These are phyloP conservation scores for Dendrocopos noguchii DNA, from an alignment of 2,113 vertebrate genomes.

Conservation along the genomic window DNA sequence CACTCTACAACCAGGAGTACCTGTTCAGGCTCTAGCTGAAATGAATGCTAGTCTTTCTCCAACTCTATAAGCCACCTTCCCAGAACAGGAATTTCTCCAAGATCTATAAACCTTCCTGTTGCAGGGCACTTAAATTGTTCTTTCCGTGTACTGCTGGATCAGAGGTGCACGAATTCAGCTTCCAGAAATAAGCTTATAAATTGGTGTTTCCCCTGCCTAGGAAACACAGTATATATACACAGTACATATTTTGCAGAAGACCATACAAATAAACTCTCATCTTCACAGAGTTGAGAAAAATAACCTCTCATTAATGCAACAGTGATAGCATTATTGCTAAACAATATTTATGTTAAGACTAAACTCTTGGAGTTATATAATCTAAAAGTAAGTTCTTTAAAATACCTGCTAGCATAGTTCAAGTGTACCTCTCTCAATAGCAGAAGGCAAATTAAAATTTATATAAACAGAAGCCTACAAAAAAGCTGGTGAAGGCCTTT, in stretches of 20 bases:
- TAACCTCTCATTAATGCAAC: not conserved
- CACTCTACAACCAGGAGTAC: not conserved
- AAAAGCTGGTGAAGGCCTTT: no score
- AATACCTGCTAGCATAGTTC: not conserved
- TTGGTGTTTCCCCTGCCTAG: not conserved
- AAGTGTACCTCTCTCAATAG: not conserved
- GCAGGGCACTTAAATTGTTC: not conserved
- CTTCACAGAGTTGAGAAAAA: not conserved
- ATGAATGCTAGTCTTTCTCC: not conserved
- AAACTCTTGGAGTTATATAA: not conserved
- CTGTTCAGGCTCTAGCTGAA: not conserved
- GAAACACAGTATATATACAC: not conserved
- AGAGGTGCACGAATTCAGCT: not conserved
- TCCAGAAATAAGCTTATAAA: not conserved
- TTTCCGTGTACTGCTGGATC: not conserved
- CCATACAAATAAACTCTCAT: not conserved
- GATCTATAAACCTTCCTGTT: not conserved
- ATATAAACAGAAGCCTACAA: not conserved
- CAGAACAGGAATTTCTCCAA: not conserved
- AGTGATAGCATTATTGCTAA: not conserved
- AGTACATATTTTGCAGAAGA: not conserved
- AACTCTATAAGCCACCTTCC: not conserved
- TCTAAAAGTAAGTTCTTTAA: not conserved
- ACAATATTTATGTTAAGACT: not conserved
- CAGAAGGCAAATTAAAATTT: not conserved